Evolutionary conservation across 1,140 invertebrate genomes (phyloP).

Genomic region (Lithobius niger): DNA sequence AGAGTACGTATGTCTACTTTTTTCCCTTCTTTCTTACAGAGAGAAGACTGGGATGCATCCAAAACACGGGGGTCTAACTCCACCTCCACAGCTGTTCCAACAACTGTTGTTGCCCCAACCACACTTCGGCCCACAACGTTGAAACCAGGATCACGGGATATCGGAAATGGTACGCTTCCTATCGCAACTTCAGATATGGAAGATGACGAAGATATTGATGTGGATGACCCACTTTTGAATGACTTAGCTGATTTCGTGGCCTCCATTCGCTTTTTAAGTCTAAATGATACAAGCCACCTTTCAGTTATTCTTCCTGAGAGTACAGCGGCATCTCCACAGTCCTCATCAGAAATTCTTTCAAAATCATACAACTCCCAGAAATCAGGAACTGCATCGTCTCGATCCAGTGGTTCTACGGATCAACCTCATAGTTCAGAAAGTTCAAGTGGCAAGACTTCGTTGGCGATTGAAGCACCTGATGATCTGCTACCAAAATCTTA

Average conservation of each 20-base stretch:
- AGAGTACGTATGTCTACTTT: too few relatives aligned
- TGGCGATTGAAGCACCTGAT: background rate
- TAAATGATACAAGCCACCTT: background rate
- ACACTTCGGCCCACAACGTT: background rate
- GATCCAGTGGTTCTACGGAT: too few relatives aligned
- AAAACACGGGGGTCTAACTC: background rate
- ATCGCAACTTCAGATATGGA: background rate
- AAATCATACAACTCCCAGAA: too few relatives aligned
- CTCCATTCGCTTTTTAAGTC: background rate
- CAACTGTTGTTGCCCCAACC: background rate
- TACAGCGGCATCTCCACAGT: background rate
- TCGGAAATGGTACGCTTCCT: background rate
- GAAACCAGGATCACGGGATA: too few relatives aligned
- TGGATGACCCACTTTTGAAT: background rate
- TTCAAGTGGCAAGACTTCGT: too few relatives aligned
- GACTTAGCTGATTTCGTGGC: constrained; percentile 6
- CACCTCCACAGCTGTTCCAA: background rate
- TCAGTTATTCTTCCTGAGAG: background rate
- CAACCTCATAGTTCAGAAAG: too few relatives aligned
- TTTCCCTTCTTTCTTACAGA: too few relatives aligned
- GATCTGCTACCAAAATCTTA: background rate
- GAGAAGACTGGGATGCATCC: too few relatives aligned
- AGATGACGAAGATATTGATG: background rate
- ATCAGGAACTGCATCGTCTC: too few relatives aligned
- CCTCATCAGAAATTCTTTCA: too few relatives aligned